These are phyloP conservation scores for Leptodactylus fallax DNA, from an alignment of 2,797 vertebrate genomes.

Conservation along the genomic window DNA sequence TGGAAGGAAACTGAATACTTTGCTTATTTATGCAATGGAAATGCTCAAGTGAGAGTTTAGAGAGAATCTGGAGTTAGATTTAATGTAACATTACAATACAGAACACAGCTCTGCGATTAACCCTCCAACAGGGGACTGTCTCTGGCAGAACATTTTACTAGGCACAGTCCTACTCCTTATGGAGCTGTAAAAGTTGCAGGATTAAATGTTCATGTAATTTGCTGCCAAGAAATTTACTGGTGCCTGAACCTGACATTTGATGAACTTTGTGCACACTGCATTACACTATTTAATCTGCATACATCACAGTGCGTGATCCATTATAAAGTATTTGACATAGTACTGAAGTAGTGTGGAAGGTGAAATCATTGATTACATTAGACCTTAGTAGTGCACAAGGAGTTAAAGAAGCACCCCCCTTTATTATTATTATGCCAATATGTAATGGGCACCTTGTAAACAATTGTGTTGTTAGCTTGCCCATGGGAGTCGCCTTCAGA, in stretches of 20 bases:
- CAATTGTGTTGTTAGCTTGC: too few relatives aligned
- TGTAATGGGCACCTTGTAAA: too few relatives aligned
- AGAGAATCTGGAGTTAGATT: not conserved
- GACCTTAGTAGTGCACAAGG: not conserved
- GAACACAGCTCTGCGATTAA: conserved; percentile 17
- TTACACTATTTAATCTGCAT: not conserved
- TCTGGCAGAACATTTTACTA: conserved; percentile 46
- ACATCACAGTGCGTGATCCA: not conserved
- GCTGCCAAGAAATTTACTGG: conserved; percentile 5
- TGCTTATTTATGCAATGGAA: conserved; percentile 35
- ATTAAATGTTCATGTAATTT: conserved; percentile 1
- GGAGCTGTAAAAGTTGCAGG: conserved; percentile 26
- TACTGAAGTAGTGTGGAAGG: too few relatives aligned
- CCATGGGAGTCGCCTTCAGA: too few relatives aligned
- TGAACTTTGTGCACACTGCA: not conserved
- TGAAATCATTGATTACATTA: too few relatives aligned
- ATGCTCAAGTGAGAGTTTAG: not conserved
- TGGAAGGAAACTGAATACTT: conserved; percentile 9
- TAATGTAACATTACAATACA: conserved; percentile 36
- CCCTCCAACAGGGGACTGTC: conserved; percentile 3
- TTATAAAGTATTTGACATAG: not conserved
- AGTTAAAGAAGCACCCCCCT: too few relatives aligned
- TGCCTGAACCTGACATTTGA: conserved; percentile 2
- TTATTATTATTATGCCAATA: too few relatives aligned
- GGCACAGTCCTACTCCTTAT: not conserved